Base-by-base conservation (phyloP, 2,113 vertebrate genomes). In the Ovis canadensis region DNA sequence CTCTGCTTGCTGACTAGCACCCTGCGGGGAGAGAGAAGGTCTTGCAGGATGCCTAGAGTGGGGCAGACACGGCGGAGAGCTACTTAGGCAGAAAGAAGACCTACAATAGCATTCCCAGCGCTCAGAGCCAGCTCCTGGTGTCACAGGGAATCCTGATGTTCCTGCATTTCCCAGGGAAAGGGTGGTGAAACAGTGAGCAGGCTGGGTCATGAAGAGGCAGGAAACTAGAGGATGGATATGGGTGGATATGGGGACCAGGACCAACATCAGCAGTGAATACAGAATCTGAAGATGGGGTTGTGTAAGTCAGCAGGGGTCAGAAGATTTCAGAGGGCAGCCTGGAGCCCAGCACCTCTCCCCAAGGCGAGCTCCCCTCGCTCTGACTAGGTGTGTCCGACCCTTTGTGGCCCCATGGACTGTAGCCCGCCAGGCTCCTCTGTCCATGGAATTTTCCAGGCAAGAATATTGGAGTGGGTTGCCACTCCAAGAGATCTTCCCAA, bases 91-190 rank as follows among this genome's bases (percentile, higher is more conserved):
- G 59, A 33, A 25, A 90, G 31, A 40, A 50, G 36, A 71, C 43
- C n/a, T 45, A 25, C 23, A 40, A 3, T 0, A 88, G 57, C 2
- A 5, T 10, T n/a, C n/a, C 43, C 23, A 40, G 31, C 0, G 25
- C 25, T n/a, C n/a, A 43, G 3, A 21, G 36, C 13, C 55, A 89
- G 23, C 12, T 43, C 54, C n/a, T 33, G 43, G 87, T 7, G 2
- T 5, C 11, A 12, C 17, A 78, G 23, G 27, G 81, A 88, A 54
- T 86, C 25, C 43, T 31, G 19, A 59, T 9, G 6, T 31, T 59
- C 12, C 62, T 25, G 16, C 13, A 33, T 23, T 29, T n/a, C 14
- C 36, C n/a, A 27, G 77, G 13, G 11, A 6, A 85, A 33, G 10
- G 43, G 21, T 27, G 4, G 67, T 3, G 27, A 91, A 88, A 33